phyloP scores from a whole-genome alignment of 2,113 vertebrate genomes.

The Pterophyllum scalare region DNA sequence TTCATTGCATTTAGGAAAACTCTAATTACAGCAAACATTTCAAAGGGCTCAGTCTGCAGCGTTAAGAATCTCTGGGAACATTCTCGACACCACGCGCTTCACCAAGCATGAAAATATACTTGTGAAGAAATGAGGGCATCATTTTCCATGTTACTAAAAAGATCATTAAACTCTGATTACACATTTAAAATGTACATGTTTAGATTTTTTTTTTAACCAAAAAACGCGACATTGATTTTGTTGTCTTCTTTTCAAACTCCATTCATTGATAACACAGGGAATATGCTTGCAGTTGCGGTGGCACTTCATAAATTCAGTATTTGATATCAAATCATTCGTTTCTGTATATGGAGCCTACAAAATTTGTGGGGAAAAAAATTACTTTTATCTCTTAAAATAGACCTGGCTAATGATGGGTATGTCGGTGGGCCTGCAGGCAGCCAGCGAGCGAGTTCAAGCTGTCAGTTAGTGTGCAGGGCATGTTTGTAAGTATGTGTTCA shows the following conservation, averaged over 20 bases:
- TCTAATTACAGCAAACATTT: conserved; percentile 15
- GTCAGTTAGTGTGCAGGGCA: conserved; percentile 22
- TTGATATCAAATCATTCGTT: neutral
- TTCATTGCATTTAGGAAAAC: conserved; percentile 2
- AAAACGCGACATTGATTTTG: neutral
- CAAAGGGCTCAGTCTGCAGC: conserved; percentile 4
- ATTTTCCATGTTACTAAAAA: conserved; percentile 7
- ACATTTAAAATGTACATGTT: neutral
- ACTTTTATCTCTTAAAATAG: conserved; percentile 51
- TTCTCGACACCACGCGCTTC: neutral
- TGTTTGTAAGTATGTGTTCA: conserved; percentile 24
- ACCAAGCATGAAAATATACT: conserved; percentile 8
- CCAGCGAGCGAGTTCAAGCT: conserved; percentile 46
- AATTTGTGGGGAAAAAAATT: neutral
- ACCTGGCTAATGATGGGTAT: conserved; percentile 64
- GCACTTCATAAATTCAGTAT: neutral
- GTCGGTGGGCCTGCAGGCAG: conserved; percentile 58
- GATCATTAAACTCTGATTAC: conserved; percentile 13
- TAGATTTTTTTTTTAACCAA: neutral
- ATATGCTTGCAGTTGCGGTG: no score
- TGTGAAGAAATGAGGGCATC: neutral
- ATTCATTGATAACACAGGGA: neutral
- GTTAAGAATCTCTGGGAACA: neutral
- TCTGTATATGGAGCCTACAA: neutral
- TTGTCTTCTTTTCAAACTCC: accelerated